Evolutionary conservation across 2,797 vertebrate genomes (phyloP).

Genomic region (Malurus leucopterus): DNA sequence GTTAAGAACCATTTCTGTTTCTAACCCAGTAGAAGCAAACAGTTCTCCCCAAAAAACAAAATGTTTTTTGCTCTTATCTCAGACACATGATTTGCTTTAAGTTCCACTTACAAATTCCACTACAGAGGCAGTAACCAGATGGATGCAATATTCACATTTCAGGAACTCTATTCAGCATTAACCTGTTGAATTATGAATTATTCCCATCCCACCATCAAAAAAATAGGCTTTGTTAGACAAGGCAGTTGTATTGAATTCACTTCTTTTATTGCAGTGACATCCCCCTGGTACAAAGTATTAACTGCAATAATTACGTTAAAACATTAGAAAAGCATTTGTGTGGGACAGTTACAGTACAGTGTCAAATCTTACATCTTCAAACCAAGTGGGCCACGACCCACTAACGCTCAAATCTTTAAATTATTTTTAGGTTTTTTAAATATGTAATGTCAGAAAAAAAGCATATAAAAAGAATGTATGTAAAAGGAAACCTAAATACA

Average conservation of each 20-base stretch:
- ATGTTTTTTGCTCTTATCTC: fast-evolving
- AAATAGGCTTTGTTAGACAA: constrained; percentile 21
- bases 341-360: constrained; percentile 89
- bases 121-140: not conserved
- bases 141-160: not conserved
- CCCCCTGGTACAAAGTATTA: constrained; percentile 91
- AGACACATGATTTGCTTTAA: not conserved
- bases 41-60: fast-evolving
- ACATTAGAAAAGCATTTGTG: constrained; percentile 91
- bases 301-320: constrained; percentile 89
- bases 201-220: not conserved
- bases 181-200: not conserved
- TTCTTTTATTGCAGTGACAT: constrained; percentile 94
- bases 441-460: constrained; percentile 73
- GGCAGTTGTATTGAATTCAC: constrained; percentile 64
- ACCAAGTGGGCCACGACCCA: constrained; percentile 67
- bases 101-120: not conserved
- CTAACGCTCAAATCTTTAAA: constrained; percentile 70
- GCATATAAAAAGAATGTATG: constrained; percentile 81
- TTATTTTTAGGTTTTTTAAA: constrained; percentile 79
- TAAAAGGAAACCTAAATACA: constrained; percentile 77
- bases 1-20: fast-evolving
- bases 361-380: constrained; percentile 87
- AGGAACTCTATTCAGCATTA: not conserved
- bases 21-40: fast-evolving